Percentiles rank a stretch among this genome's conserved stretches.
These are phyloP conservation scores for Nixonia krombeini DNA, from an alignment of 1,140 invertebrate genomes.

Conservation along the genomic window DNA sequence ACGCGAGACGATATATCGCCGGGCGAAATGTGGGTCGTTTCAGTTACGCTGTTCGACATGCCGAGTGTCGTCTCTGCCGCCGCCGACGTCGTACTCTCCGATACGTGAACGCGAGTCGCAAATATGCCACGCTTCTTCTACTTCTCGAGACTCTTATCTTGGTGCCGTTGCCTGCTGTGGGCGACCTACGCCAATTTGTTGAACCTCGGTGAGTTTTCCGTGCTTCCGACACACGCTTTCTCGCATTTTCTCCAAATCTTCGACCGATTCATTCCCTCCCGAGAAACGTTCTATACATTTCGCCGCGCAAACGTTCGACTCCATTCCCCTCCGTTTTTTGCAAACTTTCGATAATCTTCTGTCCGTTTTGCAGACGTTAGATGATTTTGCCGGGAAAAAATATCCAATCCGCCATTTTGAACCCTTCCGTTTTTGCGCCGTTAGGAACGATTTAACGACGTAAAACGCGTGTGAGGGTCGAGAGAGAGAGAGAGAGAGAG, in stretches of 20 bases:
- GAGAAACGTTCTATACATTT: too few relatives aligned
- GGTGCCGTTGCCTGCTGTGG: constrained; percentile 52
- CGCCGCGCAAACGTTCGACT: too few relatives aligned
- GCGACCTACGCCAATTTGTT: constrained; percentile 47
- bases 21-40: constrained; percentile 56
- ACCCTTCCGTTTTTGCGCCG: too few relatives aligned
- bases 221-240: not conserved
- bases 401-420: too few relatives aligned
- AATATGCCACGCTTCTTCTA: constrained; percentile 5
- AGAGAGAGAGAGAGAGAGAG: too few relatives aligned
- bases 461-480: too few relatives aligned
- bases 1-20: constrained; percentile 31
- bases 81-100: constrained; percentile 7
- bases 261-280: too few relatives aligned
- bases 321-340: too few relatives aligned
- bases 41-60: constrained; percentile 45
- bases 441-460: too few relatives aligned
- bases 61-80: constrained; percentile 26
- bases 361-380: too few relatives aligned
- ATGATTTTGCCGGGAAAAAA: too few relatives aligned
- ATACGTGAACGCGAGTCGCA: constrained; percentile 5
- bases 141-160: constrained; percentile 29
- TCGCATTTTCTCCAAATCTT: not conserved
- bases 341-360: not conserved
- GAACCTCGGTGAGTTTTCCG: constrained; percentile 50